Percentiles rank a stretch among this genome's conserved stretches.
Conservation (phyloP, 2,888 invertebrate genomes). For the Amblyjoppa fuscipennis region DNA sequence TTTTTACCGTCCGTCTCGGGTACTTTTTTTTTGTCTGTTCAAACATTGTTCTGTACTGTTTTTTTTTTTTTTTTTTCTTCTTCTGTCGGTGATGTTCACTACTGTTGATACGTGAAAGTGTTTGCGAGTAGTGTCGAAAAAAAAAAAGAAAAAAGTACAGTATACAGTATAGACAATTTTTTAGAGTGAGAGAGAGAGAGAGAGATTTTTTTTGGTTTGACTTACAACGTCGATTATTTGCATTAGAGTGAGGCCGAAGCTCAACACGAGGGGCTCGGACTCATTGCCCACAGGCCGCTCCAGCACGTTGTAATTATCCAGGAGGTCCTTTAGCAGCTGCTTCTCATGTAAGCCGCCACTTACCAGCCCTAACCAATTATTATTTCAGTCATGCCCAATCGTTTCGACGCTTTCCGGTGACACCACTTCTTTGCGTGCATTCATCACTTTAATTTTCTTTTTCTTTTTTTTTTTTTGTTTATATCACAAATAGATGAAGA, state of each 20-base stretch:
- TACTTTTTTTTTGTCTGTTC: background rate
- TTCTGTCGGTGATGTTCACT: conserved; percentile 23
- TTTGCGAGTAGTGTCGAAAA: conserved; percentile 41
- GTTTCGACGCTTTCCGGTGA: conserved; percentile 65
- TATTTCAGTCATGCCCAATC: conserved; percentile 78
- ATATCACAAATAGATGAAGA: background rate
- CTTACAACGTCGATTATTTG: conserved; percentile 99
- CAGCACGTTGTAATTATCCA: conserved; percentile 97
- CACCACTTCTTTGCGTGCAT: conserved; percentile 66
- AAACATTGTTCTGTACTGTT: conserved; percentile 6
- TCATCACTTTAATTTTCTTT: conserved; percentile 53
- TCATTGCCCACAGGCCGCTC: conserved; percentile 98
- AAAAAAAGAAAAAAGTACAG: conserved; percentile 25
- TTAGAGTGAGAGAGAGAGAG: conserved; percentile 69
- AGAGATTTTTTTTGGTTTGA: conserved; percentile 77
- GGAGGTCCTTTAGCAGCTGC: conserved; percentile 95
- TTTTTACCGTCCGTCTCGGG: conserved; percentile 11
- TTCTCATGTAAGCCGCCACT: conserved; percentile 96
- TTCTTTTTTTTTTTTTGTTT: conserved; percentile 28
- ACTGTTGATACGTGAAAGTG: conserved; percentile 34
- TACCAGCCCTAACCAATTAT: conserved; percentile 86
- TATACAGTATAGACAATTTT: conserved; percentile 63
- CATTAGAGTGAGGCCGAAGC: conserved; percentile 98
- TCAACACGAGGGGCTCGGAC: conserved; percentile 97
- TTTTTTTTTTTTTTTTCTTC: background rate